Evolutionary conservation across 2,113 vertebrate genomes (phyloP).

Genomic region (Naja naja): DNA sequence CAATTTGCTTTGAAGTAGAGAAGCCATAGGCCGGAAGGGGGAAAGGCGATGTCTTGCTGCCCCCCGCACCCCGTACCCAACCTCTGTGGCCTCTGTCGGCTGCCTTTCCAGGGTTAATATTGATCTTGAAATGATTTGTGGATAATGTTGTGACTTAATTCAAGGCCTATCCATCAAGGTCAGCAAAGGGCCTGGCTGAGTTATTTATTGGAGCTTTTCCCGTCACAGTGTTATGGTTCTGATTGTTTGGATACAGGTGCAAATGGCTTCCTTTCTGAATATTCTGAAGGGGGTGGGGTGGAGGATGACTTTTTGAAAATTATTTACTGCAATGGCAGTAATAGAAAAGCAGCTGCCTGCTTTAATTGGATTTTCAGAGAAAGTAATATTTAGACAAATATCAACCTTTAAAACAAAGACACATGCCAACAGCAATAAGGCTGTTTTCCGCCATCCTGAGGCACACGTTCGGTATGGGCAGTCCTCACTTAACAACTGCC

Average conservation of each 20-base stretch:
- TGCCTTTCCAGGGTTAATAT: background rate
- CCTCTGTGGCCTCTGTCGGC: background rate
- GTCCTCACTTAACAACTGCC: background rate
- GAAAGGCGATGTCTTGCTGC: background rate
- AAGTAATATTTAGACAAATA: background rate
- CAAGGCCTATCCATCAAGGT: background rate
- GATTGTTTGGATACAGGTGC: background rate
- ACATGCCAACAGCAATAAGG: background rate
- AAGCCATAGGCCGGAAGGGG: background rate
- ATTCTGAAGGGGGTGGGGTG: background rate
- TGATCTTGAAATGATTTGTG: background rate
- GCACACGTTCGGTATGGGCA: background rate
- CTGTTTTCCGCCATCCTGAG: background rate
- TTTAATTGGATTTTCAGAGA: background rate
- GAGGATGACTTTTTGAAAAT: background rate
- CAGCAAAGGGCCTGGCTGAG: background rate
- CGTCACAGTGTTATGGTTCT: background rate
- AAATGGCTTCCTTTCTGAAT: background rate
- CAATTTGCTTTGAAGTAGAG: background rate
- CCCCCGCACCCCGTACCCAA: background rate
- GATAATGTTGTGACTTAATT: background rate
- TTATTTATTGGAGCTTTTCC: background rate
- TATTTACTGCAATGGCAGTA: background rate
- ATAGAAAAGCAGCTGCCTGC: background rate
- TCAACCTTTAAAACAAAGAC: background rate